A percentile compares a stretch with the other conserved stretches of the same genome.
phyloP scores from a whole-genome alignment of 1,140 invertebrate species.

The Gerris buenoi region DNA sequence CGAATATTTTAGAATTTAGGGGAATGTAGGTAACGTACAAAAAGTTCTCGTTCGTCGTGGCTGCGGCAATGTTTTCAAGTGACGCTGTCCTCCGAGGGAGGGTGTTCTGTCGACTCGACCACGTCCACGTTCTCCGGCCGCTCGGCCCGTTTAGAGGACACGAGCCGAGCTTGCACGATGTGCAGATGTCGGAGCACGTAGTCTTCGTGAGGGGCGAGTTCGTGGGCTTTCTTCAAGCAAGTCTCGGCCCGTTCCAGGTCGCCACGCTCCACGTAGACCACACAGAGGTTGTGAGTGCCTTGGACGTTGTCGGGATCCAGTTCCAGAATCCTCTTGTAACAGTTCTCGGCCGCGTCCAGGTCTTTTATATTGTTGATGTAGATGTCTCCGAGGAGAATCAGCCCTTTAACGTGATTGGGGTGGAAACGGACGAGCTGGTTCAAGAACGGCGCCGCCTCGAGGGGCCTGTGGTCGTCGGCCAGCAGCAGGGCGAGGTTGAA shows the following conservation, averaged over 20 bases:
- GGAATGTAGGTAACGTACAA: neutral
- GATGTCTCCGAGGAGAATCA: conserved; percentile 88
- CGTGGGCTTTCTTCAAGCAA: conserved; percentile 63
- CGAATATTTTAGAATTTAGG: neutral
- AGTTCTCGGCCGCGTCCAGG: conserved; percentile 78
- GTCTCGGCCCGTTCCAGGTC: conserved; percentile 63
- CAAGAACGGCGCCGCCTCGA: conserved; percentile 83
- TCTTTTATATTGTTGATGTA: conserved; percentile 94
- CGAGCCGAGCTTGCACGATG: conserved; percentile 61
- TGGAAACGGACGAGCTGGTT: conserved; percentile 81
- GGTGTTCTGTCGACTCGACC: neutral
- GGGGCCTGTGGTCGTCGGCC: conserved; percentile 68
- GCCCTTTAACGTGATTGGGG: conserved; percentile 85
- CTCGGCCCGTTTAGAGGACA: conserved; percentile 14
- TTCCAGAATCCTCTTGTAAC: conserved; percentile 73
- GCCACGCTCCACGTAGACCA: conserved; percentile 83
- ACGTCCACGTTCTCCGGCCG: neutral
- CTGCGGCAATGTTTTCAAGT: neutral
- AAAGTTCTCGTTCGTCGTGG: neutral
- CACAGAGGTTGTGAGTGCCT: conserved; percentile 88
- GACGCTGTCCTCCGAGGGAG: neutral
- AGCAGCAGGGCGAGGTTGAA: conserved; percentile 87
- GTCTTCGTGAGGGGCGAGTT: conserved; percentile 69
- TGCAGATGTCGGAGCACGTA: conserved; percentile 78
- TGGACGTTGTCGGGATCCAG: conserved; percentile 84